These are phyloP conservation scores for Sycophaga agraensis DNA, from an alignment of 1,140 invertebrate genomes.

Conservation along the genomic window DNA sequence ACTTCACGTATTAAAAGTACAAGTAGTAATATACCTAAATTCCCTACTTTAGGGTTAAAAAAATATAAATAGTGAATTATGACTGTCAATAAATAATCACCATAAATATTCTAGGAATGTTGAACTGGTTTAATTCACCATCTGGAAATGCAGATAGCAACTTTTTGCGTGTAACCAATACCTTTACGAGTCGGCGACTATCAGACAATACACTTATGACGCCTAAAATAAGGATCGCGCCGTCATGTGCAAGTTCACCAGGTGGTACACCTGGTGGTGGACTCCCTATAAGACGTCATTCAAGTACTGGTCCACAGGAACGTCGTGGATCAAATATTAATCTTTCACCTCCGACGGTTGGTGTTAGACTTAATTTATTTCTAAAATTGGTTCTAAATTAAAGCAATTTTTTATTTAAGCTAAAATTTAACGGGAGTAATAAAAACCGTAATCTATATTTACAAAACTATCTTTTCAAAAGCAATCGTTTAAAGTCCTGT, in stretches of 20 bases:
- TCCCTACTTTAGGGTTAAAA: no score
- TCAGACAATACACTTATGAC: constrained; percentile 91
- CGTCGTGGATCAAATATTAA: constrained; percentile 81
- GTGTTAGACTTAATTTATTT: no score
- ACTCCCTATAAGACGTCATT: constrained; percentile 81
- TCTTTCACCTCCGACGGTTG: constrained; percentile 82
- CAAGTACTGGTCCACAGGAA: constrained; percentile 86
- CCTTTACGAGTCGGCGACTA: constrained; percentile 79
- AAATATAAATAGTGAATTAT: no score
- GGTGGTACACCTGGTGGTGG: constrained; percentile 79
- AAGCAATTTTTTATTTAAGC: no score
- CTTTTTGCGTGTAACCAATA: constrained; percentile 79
- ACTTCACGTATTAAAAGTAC: no score
- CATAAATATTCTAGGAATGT: no score
- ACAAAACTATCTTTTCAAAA: no score
- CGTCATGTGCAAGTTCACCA: constrained; percentile 82
- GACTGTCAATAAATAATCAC: no score
- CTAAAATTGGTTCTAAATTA: neutral
- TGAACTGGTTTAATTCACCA: constrained; percentile 71
- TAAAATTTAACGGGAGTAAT: no score
- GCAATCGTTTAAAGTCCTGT: no score
- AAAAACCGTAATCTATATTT: no score
- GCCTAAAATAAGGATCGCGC: constrained; percentile 81
- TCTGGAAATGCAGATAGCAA: constrained; percentile 78
- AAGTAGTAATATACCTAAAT: no score